Conservation (phyloP, 2,797 vertebrate species). For the Neosalanx taihuensis region DNA sequence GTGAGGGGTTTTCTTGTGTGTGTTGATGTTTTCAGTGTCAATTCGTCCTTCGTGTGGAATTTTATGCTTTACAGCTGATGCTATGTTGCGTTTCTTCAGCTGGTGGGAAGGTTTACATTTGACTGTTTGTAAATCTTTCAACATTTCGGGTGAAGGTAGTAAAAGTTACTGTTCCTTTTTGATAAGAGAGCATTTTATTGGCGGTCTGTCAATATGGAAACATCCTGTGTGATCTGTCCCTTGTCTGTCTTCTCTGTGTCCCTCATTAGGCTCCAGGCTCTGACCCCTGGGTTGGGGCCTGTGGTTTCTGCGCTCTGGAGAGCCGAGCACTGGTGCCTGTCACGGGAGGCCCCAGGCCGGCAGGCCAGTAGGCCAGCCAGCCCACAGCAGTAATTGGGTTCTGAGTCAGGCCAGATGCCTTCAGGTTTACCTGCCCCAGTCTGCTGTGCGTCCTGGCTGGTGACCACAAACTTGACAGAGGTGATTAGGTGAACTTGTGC, state of each 20-base stretch:
- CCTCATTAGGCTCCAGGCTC: slow-evolving; percentile 15
- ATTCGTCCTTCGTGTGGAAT: no score
- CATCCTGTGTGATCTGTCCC: neutral
- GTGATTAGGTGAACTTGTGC: neutral
- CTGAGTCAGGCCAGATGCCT: slow-evolving; percentile 9
- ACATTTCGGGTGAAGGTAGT: neutral
- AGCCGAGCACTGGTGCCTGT: slow-evolving; percentile 13
- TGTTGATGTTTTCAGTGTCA: no score
- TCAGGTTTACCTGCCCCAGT: neutral
- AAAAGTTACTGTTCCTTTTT: neutral
- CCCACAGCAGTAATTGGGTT: slow-evolving; percentile 17
- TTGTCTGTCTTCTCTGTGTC: neutral
- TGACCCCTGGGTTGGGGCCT: neutral
- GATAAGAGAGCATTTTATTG: neutral
- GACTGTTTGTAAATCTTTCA: neutral
- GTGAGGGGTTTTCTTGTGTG: no score
- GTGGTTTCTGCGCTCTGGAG: slow-evolving; percentile 13
- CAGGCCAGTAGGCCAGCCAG: neutral
- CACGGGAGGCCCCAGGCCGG: slow-evolving; percentile 5
- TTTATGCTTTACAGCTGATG: no score
- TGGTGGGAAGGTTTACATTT: neutral
- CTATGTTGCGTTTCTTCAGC: no score
- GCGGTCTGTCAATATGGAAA: neutral
- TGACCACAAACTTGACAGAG: neutral
- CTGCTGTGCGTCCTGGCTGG: neutral